phyloP scores from a whole-genome alignment of 2,888 invertebrate genomes.

The Xiphydria camelus region DNA sequence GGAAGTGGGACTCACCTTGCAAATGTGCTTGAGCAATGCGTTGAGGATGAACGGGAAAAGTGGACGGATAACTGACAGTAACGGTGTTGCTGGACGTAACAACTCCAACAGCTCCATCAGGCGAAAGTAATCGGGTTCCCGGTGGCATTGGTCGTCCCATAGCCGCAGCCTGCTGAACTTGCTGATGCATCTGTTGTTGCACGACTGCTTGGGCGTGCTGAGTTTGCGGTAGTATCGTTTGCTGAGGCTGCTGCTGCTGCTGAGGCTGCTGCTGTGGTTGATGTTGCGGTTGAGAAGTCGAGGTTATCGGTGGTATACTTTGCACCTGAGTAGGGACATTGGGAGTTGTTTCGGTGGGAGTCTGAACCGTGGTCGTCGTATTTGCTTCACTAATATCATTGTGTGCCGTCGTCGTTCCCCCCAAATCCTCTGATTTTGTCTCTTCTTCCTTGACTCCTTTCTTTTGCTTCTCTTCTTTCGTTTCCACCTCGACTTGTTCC shows the following conservation, averaged over 20 bases:
- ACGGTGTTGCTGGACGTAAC: conserved; percentile 66
- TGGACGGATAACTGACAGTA: conserved; percentile 54
- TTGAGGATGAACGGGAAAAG: conserved; percentile 51
- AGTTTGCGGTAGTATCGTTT: conserved; percentile 52
- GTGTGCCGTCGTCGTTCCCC: conserved; percentile 28
- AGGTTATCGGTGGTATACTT: conserved; percentile 32
- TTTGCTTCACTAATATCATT: conserved; percentile 34
- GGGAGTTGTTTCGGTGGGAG: conserved; percentile 33
- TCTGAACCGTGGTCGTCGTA: conserved; percentile 29
- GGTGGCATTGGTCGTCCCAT: conserved; percentile 63
- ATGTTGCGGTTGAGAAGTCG: conserved; percentile 36
- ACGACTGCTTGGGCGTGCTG: conserved; percentile 46
- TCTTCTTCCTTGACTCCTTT: conserved; percentile 49
- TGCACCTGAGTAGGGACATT: conserved; percentile 36
- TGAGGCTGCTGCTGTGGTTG: no score
- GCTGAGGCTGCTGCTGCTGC: conserved; percentile 35
- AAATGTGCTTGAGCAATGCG: conserved; percentile 50
- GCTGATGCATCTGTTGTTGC: conserved; percentile 63
- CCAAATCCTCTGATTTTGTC: conserved; percentile 38
- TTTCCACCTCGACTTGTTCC: conserved; percentile 73
- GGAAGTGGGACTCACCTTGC: conserved; percentile 52
- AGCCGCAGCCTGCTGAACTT: conserved; percentile 69
- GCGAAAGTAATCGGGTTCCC: conserved; percentile 61
- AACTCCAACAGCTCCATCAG: conserved; percentile 67
- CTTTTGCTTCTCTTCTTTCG: conserved; percentile 65